Base-by-base conservation (phyloP, 1,140 invertebrate species). In the Caenorhabditis remanei region DNA sequence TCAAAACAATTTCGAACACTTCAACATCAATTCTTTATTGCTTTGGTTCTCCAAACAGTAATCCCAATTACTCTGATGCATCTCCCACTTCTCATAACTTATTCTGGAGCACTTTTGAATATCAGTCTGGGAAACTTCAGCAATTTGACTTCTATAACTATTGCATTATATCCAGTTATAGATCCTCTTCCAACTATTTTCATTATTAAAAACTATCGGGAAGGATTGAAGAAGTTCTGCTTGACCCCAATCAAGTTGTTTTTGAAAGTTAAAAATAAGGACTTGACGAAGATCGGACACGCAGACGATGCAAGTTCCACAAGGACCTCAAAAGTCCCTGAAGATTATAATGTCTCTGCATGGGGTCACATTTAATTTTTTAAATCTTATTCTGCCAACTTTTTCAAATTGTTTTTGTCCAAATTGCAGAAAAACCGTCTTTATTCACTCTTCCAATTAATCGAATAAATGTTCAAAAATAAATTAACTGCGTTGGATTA, bases 91-190 rank as follows among this genome's bases (percentile, higher is more conserved):
- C 65, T 71, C 19, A 43, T 46, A 5, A 43, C 65, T 16, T 71
- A 71, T 46, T 71, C 65, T 71, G 65, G 40, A 71, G 65, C 65
- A 43, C 65, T 71, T 71, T n/a, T 71, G 14, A 71, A 71, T 16
- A 8, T 16, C 14, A 41, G 65, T 32, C 4, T 71, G 11, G 65
- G 65, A 19, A 43, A 41, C n/a, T 43, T 71, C 16, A 71, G 65
- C 11, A 71, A 43, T n/a, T 7, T 71, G 5, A n/a, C 65, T 43
- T 71, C 65, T 19, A 71, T 71, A n/a, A 71, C 65, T 1, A 71
- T 71, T 46, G 65, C 65, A 19, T 71, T 71, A 19, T 71, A 71
- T n/a, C 65, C 65, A 16, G 65, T 46, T 43, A 71, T 71, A 8
- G 65, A 71, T 46, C 65, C 65, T 43, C 24, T 71, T 8, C 65